These are phyloP conservation scores for Pseudochromis fuscus DNA, from an alignment of 2,797 vertebrate species.

Conservation along the genomic window DNA sequence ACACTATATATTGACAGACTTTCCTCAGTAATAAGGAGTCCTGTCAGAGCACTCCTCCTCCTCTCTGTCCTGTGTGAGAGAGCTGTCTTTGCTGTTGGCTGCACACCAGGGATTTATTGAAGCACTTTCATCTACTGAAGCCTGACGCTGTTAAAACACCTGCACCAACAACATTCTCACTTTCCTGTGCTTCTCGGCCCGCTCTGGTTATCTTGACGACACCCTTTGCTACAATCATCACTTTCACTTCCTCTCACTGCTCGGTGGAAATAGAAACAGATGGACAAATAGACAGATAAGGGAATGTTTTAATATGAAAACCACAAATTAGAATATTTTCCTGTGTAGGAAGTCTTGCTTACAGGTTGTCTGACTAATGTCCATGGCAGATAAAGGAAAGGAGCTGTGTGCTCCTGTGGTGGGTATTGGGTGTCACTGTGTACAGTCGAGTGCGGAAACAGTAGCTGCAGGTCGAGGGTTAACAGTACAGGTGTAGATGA, in stretches of 20 bases:
- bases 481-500: constrained; percentile 4
- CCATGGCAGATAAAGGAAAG: constrained; percentile 2
- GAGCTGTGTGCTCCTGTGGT: neutral
- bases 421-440: constrained; percentile 43
- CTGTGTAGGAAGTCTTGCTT: neutral
- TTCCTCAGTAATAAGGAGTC: too few relatives aligned
- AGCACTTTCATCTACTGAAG: neutral
- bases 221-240: constrained; percentile 30
- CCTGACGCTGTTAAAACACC: neutral
- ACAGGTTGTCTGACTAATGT: neutral
- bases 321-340: too few relatives aligned
- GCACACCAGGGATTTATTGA: constrained; percentile 28
- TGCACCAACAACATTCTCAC: neutral
- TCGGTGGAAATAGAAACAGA: constrained; percentile 4
- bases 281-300: neutral
- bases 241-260: constrained; percentile 58
- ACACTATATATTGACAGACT: neutral
- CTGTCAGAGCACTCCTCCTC: constrained; percentile 10
- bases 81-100: constrained; percentile 16
- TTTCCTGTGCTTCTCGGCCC: constrained; percentile 16
- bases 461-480: constrained; percentile 9
- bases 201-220: neutral
- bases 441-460: constrained; percentile 42
- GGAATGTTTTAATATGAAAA: neutral
- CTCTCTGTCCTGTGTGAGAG: neutral